Evolutionary conservation across 2,113 vertebrate species (phyloP), one percentile per base, ranked within the genome.

Genomic region (Anser cygnoides): DNA sequence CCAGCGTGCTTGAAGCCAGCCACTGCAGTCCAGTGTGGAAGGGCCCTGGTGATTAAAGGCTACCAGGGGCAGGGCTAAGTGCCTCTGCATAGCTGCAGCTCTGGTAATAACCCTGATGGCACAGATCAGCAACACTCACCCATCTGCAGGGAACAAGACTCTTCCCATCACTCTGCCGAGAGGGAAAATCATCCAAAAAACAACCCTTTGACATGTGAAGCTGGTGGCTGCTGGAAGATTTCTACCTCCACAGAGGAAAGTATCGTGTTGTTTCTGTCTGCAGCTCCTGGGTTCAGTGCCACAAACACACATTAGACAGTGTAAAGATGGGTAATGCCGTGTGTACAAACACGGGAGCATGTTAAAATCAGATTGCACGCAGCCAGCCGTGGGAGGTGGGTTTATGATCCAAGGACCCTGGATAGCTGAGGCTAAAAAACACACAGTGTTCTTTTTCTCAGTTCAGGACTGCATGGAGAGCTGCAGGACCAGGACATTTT

Each of bases 281-380:
- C 54, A 73, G 37, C 50, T 41, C n/a, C 61, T 68, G 25, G 28
- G 46, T 55, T 29, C 1, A 2, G 61, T 46, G 74, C 29, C 54
- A n/a, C 25, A 39, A 39, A 44, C 33, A 25, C 46, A 19, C 2
- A 0, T 57, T 10, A 35, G 33, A 10, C 8, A 13, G 50, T 3
- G 11, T 25, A 46, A 62, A 43, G 44, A 39, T 22, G 52, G 66
- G 20, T 43, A 54, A 59, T 14, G 35, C 35, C 2, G 0, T 3
- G 6, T 23, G 25, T 35, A 20, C 2, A 31, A 23, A 73, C 46
- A 46, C 1, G 59, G 44, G 43, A 70, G 54, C 6, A 1, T 3
- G 13, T 8, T 65, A 62, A 25, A 44, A 61, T 23, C 62, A 63
- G 9, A 0, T 13, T 49, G 57, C 33, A n/a, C 19, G n/a, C 13